A percentile compares a stretch with the other conserved stretches of the same genome.
phyloP scores from a whole-genome alignment of 2,113 vertebrate species.

The Cyprinodon tularosa region DNA sequence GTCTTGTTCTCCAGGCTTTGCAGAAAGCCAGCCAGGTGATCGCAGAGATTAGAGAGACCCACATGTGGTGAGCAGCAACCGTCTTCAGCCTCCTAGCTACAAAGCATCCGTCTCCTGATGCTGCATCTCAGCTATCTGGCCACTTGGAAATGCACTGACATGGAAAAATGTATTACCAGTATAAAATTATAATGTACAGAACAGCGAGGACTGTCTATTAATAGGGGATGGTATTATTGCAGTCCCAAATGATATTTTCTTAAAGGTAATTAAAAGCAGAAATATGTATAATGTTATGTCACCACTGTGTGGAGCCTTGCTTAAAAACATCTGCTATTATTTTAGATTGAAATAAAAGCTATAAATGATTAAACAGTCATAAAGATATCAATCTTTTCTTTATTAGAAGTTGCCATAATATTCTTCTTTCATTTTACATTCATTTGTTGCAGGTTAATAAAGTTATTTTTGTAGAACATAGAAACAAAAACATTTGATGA shows the following conservation, averaged over 20 bases:
- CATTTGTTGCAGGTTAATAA: neutral
- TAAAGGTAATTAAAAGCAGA: slow-evolving; percentile 48
- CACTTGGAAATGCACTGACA: slow-evolving; percentile 78
- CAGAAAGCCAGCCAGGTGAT: slow-evolving; percentile 99
- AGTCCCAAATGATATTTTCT: slow-evolving; percentile 61
- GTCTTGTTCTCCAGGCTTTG: slow-evolving; percentile 82
- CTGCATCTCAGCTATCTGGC: slow-evolving; percentile 54
- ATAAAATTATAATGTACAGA: slow-evolving; percentile 81
- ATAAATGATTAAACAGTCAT: slow-evolving; percentile 47
- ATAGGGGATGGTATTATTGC: slow-evolving; percentile 34
- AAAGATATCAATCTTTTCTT: slow-evolving; percentile 21
- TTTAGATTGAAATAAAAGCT: slow-evolving; percentile 74
- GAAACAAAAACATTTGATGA: slow-evolving; percentile 9
- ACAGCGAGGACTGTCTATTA: slow-evolving; percentile 83
- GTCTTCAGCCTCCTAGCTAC: slow-evolving; percentile 17
- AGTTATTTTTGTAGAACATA: slow-evolving; percentile 12
- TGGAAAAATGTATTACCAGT: slow-evolving; percentile 78
- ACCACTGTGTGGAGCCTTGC: slow-evolving; percentile 60
- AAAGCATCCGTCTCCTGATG: slow-evolving; percentile 20
- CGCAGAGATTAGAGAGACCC: slow-evolving; percentile 96
- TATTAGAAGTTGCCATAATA: slow-evolving; percentile 13
- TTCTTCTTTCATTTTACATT: slow-evolving; percentile 3
- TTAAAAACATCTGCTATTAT: slow-evolving; percentile 54
- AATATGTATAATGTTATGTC: slow-evolving; percentile 43
- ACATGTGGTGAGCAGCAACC: slow-evolving; percentile 89